Conservation (phyloP, 53 echinoderm and acorn worm genomes). For the Astropecten irregularis region DNA sequence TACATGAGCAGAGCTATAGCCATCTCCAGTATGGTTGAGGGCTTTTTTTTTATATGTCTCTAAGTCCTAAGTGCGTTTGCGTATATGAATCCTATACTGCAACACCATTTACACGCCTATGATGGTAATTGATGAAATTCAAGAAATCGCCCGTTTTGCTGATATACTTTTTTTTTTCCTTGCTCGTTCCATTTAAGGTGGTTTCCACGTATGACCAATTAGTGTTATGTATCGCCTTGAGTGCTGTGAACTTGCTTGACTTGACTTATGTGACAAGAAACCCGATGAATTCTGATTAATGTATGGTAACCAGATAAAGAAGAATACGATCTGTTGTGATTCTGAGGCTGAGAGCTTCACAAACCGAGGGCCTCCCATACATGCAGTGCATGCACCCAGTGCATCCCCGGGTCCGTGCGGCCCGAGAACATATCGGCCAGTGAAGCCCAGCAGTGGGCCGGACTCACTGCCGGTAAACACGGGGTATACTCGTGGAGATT, state of each 20-base stretch:
- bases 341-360: no score
- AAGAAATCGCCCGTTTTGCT: slow-evolving; percentile 49
- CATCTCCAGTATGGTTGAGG: not conserved
- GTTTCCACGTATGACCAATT: slow-evolving; percentile 45
- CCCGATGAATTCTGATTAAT: slow-evolving; percentile 37
- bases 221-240: slow-evolving; percentile 46
- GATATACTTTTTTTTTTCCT: slow-evolving; percentile 20
- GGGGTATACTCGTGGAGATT: no score
- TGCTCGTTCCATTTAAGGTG: slow-evolving; percentile 31
- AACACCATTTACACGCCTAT: slow-evolving; percentile 32
- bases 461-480: no score
- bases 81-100: not conserved
- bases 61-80: slow-evolving; percentile 31
- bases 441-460: no score
- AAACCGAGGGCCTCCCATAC: no score
- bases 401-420: no score
- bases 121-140: slow-evolving; percentile 54
- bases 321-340: slow-evolving; percentile 35
- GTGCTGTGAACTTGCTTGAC: slow-evolving; percentile 33
- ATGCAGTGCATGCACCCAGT: no score
- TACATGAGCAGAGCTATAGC: no score
- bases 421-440: no score
- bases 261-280: slow-evolving; percentile 2
- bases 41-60: not conserved
- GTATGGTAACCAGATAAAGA: slow-evolving; percentile 11